Base-by-base conservation (phyloP, 2,888 invertebrate species). In the Pomacea canaliculata region DNA sequence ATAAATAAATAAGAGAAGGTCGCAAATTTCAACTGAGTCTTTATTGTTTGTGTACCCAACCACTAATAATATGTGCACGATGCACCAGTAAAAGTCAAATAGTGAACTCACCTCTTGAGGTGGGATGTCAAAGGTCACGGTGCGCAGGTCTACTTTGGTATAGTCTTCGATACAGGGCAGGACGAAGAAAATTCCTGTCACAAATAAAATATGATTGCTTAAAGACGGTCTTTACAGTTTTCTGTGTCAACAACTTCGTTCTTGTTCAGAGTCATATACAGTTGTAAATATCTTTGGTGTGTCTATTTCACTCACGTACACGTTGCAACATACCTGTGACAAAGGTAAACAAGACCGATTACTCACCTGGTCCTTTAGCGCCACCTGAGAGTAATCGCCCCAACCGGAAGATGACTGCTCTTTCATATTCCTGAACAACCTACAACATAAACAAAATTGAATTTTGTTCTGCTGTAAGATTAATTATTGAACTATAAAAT, bases 161-260 rank as follows among this genome's bases (percentile, higher is more conserved):
- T 98, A 98, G 72, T 95, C 95, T 91, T 97, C 98, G 88, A 98
- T 96, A 92, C 98, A 98, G 0, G 98, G 98, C 83, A 98, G 92
- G 80, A 98, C 96, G 93, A 98, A 98, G 92, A 98, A 98, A 87
- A 98, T 97, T 75, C 98, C 97, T 96, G 92, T 56, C 51, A 56
- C 51, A 56, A 56, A 56, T 7, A 71, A 56, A 12, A 76, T 13
- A 76, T 13, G 51, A 51, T 5, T 48, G 23, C n/a, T 48, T n/a
- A 46, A 68, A 68, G 13, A 68, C n/a, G 7, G n/a, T 60, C 7
- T 60, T 66, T 7, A 19, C 3, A 46, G 3, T 37, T 37, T 37
- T 37, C 37, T 37, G 37, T 37, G 37, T 65, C 27, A n/a, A 23
- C 27, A 12, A 23, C 27, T 13, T 16, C 10, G 18, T 10, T 65